phyloP scores from a whole-genome alignment of 30 jellyfish, hydroid and myxozoan genomes.

The Clytia hemisphaerica region DNA sequence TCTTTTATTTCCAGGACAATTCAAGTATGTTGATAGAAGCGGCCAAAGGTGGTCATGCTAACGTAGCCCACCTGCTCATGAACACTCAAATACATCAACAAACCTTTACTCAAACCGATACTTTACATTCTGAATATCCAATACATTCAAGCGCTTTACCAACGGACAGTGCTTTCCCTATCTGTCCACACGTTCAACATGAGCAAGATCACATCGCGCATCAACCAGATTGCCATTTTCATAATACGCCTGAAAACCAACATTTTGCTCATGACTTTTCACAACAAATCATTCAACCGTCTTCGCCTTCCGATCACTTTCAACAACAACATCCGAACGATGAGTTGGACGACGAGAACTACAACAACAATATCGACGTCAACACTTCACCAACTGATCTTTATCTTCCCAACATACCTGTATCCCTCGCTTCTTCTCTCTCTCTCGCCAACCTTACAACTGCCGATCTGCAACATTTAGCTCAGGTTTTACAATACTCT shows the following conservation, averaged over 20 bases:
- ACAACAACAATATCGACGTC: conserved; percentile 12
- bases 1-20: conserved; percentile 65
- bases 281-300: conserved; percentile 87
- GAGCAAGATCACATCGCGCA: conserved; percentile 43
- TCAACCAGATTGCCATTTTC: conserved; percentile 74
- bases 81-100: conserved; percentile 70
- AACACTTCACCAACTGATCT: conserved; percentile 52
- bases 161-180: conserved; percentile 24
- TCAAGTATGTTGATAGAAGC: conserved; percentile 98
- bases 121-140: conserved; percentile 74
- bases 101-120: conserved; percentile 50
- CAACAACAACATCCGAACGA: conserved; percentile 54
- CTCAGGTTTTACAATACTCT: conserved; percentile 89
- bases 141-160: conserved; percentile 72
- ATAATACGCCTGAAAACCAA: conserved; percentile 49
- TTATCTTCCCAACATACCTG: conserved; percentile 68
- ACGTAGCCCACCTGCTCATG: conserved; percentile 78
- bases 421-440: conserved; percentile 57
- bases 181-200: conserved; percentile 29
- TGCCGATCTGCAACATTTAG: conserved; percentile 93
- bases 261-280: conserved; percentile 63
- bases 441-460: conserved; percentile 90
- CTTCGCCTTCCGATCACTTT: conserved; percentile 49
- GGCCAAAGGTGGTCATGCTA: conserved; percentile 97
- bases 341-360: conserved; percentile 36